These are phyloP conservation scores for Mycetomoellerius zeteki DNA, from an alignment of 1,140 invertebrate genomes.

Conservation along the genomic window DNA sequence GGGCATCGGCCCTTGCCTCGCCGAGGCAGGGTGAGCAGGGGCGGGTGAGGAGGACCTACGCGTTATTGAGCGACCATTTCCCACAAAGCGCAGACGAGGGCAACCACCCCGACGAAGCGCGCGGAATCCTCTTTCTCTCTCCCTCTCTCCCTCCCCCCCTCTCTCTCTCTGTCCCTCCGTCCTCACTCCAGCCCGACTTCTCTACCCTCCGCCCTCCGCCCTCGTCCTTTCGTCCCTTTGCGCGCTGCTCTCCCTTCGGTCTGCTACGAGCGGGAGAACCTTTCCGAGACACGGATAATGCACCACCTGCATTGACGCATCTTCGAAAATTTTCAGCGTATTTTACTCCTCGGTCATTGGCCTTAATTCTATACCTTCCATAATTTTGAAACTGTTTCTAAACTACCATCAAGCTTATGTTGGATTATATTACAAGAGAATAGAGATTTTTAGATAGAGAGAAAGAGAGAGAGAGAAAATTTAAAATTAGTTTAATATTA, in stretches of 20 bases:
- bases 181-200: constrained; percentile 41
- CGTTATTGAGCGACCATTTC: constrained; percentile 86
- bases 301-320: constrained; percentile 41
- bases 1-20: constrained; percentile 78
- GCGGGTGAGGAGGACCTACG: constrained; percentile 79
- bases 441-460: not conserved
- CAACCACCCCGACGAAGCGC: constrained; percentile 85
- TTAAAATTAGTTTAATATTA: not conserved
- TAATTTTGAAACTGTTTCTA: not conserved
- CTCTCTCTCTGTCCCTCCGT: constrained; percentile 60
- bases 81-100: constrained; percentile 86
- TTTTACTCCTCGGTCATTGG: not conserved
- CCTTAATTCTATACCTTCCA: not conserved
- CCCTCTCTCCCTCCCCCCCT: constrained; percentile 65
- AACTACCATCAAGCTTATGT: not conserved
- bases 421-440: not conserved
- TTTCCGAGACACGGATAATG: constrained; percentile 59
- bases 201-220: constrained; percentile 44
- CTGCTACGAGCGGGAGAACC: constrained; percentile 36
- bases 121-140: constrained; percentile 73
- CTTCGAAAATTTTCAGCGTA: constrained; percentile 28
- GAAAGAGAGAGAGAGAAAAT: not conserved
- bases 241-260: constrained; percentile 62
- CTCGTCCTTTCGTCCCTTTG: constrained; percentile 65
- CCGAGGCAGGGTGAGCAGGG: constrained; percentile 74